These are phyloP conservation scores for Antheraea assamensis DNA, from an alignment of 2,888 invertebrate species.

Conservation along the genomic window DNA sequence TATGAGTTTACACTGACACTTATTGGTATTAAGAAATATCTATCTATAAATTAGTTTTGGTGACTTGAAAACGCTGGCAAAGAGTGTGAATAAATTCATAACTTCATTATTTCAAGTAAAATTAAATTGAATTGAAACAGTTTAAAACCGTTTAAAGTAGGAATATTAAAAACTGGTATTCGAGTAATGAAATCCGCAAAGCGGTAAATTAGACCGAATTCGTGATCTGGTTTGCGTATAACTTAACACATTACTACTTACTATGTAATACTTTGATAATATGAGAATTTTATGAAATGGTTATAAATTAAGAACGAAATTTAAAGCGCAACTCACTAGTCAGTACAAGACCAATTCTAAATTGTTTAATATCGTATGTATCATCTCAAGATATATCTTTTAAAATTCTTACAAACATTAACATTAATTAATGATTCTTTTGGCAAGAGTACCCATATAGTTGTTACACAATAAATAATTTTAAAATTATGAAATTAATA, in stretches of 20 bases:
- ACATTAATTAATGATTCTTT: background rate
- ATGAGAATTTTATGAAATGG: background rate
- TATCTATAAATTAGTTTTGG: background rate
- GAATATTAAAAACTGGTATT: background rate
- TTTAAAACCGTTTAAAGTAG: slow-evolving; percentile 1
- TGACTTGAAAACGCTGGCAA: background rate
- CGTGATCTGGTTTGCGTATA: slow-evolving; percentile 11
- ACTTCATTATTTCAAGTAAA: background rate
- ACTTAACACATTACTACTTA: background rate
- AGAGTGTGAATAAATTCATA: background rate
- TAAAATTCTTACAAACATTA: background rate
- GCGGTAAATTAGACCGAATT: slow-evolving; percentile 3
- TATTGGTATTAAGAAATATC: too few species aligned
- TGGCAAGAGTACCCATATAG: background rate
- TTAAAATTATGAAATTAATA: background rate
- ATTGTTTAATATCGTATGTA: background rate
- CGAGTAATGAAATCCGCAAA: background rate
- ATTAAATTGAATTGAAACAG: background rate
- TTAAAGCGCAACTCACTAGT: background rate
- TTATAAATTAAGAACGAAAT: background rate
- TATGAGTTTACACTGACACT: background rate
- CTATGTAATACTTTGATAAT: background rate
- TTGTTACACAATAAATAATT: background rate
- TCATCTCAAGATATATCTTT: background rate
- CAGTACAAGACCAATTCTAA: background rate